Evolutionary conservation across 2,888 invertebrate genomes (phyloP).

Genomic region (Dryadula phaetusa): DNA sequence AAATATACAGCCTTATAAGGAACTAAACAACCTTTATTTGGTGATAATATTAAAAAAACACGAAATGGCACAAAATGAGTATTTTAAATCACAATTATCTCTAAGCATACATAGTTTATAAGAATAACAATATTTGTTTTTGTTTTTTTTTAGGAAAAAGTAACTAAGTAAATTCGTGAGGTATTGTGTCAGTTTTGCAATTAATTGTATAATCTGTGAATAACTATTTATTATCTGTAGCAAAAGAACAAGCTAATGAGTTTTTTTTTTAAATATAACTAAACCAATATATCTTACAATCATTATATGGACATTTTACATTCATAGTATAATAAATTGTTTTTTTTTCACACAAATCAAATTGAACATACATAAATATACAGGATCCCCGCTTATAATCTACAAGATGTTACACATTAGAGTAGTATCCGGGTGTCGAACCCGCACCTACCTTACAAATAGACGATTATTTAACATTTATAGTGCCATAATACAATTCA

Average conservation of each 20-base stretch:
- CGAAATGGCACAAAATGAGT: slow-evolving; percentile 9
- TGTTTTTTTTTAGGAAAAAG: background rate
- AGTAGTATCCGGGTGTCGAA: background rate
- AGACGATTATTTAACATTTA: slow-evolving; percentile 12
- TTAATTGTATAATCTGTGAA: background rate
- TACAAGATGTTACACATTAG: background rate
- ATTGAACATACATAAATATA: background rate
- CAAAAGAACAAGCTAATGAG: too few relatives aligned
- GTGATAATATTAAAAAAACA: slow-evolving; percentile 6
- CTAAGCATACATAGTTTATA: too few relatives aligned
- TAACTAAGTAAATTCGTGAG: background rate
- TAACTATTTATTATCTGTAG: background rate
- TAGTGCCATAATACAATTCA: slow-evolving; percentile 19
- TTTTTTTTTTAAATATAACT: too few relatives aligned
- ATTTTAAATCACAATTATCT: too few relatives aligned
- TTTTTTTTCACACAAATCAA: background rate
- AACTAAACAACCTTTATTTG: slow-evolving; percentile 11
- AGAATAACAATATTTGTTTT: too few relatives aligned
- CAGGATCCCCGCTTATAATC: background rate
- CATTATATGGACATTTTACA: too few relatives aligned
- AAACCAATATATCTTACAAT: background rate
- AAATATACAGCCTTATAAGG: slow-evolving; percentile 12
- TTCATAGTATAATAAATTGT: background rate
- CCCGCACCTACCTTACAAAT: background rate
- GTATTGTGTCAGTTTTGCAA: background rate